Conservation (phyloP, 2,888 invertebrate genomes). For the Drosophila fulvimacula region DNA sequence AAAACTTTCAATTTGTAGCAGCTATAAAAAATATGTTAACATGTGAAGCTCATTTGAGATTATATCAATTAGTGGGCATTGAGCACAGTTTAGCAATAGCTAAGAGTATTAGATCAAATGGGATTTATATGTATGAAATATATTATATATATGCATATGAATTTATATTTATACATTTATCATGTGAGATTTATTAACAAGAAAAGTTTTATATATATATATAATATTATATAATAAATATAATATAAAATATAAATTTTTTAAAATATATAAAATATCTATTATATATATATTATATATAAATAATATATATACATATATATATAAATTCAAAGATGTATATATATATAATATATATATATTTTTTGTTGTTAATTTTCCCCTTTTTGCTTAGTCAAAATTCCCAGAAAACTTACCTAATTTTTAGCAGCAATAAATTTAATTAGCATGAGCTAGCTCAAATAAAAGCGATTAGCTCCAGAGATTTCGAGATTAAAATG, state of each 20-base stretch:
- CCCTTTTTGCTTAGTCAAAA: neutral
- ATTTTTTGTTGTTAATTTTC: neutral
- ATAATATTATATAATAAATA: too few relatives aligned
- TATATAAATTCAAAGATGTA: neutral
- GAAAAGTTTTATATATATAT: neutral
- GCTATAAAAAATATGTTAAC: neutral
- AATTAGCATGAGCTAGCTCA: neutral
- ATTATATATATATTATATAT: too few relatives aligned
- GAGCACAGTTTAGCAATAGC: neutral
- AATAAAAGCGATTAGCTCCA: neutral
- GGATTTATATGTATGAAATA: neutral
- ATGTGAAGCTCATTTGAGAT: neutral
- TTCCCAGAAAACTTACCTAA: neutral
- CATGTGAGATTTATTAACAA: neutral
- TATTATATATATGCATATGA: too few relatives aligned
- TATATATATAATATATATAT: neutral
- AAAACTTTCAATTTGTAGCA: neutral
- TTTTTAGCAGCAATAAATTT: neutral
- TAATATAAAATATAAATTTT: neutral
- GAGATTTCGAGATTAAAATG: slow-evolving; percentile 1
- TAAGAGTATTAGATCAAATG: neutral
- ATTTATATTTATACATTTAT: too few relatives aligned
- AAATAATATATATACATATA: neutral
- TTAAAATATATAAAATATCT: too few relatives aligned
- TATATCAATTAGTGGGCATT: neutral